Evolutionary conservation across 2,797 vertebrate species (phyloP).

Genomic region (Hydrocynus forskahlii): DNA sequence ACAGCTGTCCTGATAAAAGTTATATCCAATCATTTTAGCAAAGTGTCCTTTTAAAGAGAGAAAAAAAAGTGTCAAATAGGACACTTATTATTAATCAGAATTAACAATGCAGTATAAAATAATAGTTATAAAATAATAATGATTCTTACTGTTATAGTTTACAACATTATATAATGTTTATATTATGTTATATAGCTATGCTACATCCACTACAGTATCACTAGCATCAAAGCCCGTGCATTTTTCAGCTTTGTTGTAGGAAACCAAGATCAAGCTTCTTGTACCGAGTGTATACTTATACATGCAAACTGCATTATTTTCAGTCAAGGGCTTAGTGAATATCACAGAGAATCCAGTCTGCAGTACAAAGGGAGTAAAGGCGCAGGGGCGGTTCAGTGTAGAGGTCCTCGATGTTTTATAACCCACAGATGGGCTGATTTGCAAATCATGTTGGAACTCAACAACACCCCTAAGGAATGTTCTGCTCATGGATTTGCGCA

Average conservation of each 20-base stretch:
- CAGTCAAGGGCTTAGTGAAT: neutral
- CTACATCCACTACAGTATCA: no score
- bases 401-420: slow-evolving; percentile 14
- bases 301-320: neutral
- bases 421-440: slow-evolving; percentile 36
- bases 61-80: no score
- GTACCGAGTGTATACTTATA: neutral
- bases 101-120: neutral
- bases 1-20: no score
- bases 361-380: neutral
- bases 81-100: no score
- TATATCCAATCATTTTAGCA: no score
- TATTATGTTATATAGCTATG: no score
- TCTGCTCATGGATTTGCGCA: slow-evolving; percentile 1
- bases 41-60: no score
- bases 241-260: neutral
- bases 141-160: no score
- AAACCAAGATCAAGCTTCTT: neutral
- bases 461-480: slow-evolving; percentile 21
- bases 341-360: neutral
- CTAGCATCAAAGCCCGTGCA: neutral
- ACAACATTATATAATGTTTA: no score
- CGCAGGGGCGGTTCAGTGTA: neutral
- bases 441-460: slow-evolving; percentile 20
- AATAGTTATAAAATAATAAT: neutral